phyloP scores from a whole-genome alignment of 1,140 invertebrate genomes.

The Apis cerana region DNA sequence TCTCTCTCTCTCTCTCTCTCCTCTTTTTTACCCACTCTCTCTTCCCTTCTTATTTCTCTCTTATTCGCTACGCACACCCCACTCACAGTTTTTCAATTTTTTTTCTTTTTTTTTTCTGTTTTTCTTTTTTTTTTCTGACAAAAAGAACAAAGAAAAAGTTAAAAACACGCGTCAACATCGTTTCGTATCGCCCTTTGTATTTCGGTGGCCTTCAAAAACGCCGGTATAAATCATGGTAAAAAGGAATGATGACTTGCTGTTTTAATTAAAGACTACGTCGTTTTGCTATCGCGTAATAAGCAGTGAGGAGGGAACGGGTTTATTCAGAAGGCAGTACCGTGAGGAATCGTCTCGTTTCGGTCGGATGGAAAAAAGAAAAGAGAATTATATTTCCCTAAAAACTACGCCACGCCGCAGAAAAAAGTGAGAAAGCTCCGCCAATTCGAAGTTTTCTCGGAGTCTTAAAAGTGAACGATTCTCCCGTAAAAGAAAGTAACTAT shows the following conservation, averaged over 20 bases:
- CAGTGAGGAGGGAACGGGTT: not conserved
- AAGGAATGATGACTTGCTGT: conserved; percentile 38
- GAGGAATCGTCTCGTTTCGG: conserved; percentile 9
- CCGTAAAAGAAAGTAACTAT: not conserved
- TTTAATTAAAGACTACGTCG: conserved; percentile 26
- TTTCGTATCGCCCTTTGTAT: not conserved
- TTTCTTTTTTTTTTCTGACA: not conserved
- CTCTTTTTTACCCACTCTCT: not conserved
- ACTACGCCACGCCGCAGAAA: conserved; percentile 1
- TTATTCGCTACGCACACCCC: conserved; percentile 1
- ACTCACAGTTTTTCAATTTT: not conserved
- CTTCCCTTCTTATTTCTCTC: not conserved
- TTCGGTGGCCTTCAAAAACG: conserved; percentile 21
- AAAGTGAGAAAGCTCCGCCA: conserved; percentile 12
- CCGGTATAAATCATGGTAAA: conserved; percentile 28
- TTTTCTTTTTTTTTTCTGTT: not conserved
- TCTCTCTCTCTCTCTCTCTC: conserved; percentile 32
- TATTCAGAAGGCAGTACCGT: conserved; percentile 21
- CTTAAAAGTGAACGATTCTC: not conserved
- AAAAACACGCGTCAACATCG: conserved; percentile 2
- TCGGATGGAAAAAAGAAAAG: conserved; percentile 3
- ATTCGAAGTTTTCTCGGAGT: not conserved
- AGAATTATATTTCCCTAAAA: not conserved
- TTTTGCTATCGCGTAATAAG: conserved; percentile 22
- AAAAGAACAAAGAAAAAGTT: not conserved